Evolutionary conservation across 1,140 invertebrate species (phyloP), one percentile per base, ranked within the genome.

Genomic region (Euwallacea fornicatus): DNA sequence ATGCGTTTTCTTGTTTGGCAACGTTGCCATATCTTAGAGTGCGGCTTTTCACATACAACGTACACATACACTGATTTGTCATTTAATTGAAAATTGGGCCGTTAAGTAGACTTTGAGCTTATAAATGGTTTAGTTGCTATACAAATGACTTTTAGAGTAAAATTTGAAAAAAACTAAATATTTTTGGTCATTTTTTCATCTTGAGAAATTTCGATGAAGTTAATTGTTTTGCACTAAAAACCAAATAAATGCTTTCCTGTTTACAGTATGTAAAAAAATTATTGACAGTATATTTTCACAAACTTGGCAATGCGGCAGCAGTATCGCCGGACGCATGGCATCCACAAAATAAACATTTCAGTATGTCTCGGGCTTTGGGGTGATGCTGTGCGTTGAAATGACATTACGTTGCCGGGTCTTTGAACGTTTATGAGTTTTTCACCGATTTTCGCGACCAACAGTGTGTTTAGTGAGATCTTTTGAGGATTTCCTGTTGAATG

Each of bases 261-360:
- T 33, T 33, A 33, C 21, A 33, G 21, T 33, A 33, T 33, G 21
- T 2, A 1, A 33, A 33, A 33, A 33, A 33, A 4, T 33, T 33
- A 33, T 33, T 4, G 21, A 33, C 21, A 33, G 21, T 33, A 33
- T 33, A 33, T 33, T 33, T 58, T 58, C n/a, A 6, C 15, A 58
- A 58, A 33, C 21, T 6, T 53, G 66, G 44, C 66, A 68, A 61
- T 55, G 13, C 33, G 2, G 42, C 13, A 46, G 10, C 15, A 60
- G 42, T n/a, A n/a, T 41, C 44, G 7, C 44, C 66, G 66, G 58
- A 68, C 66, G 66, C 66, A 68, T 68, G 66, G 58, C 66, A 68
- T 68, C 58, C 55, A 46, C 66, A 68, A 68, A 68, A 68, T 68
- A 68, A 68, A 68, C 66, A 68, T 68, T 68, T 60, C 66, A 68